Evolutionary conservation across 2,797 vertebrate species (phyloP), one percentile per base, ranked within the genome.

Genomic region (Scolopax bukidnonensis): DNA sequence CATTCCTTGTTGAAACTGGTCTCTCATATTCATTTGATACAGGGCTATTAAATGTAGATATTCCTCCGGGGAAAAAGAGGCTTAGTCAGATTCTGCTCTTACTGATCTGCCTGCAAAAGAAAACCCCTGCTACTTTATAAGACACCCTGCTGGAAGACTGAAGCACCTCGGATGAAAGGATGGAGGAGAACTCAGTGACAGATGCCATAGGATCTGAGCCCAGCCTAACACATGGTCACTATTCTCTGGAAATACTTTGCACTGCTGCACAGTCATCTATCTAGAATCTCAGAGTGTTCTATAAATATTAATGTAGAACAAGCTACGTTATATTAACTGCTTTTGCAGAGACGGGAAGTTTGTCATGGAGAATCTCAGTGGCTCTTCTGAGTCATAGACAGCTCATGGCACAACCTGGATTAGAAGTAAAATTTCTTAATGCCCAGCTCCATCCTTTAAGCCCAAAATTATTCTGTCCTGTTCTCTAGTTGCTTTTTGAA

Each of bases 301-400:
- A 89, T 89, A 94, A 96, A 93, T 57, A 65, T 64, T 41, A 61
- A 19, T 6, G 4, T 2, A 78, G 61, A 82, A 64, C 32, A 76
- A 90, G 20, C 74, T 92, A 50, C 1, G 0, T 90, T 80, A 18
- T 38, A 68, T 63, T 43, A 57, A 63, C 10, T 3, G n/a, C 10
- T 68, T 87, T 90, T 79, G 79, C 0, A 0, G 27, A 67, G 68
- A 60, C 12, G 8, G 64, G 60, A 93, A 87, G 5, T 92, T 90
- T 93, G 86, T 84, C 48, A 83, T 74, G 86, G 83, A 93, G 45
- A 87, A 80, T 84, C 82, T 75, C 59, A 86, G 65, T 25, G 57
- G 7, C 30, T 77, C 27, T 70, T 82, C 91, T 91, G 81, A 91
- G 67, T 90, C 84, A 93, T 10, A 83, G 57, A 47, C 40, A 82